Conservation (phyloP, 1,140 invertebrate species). For the Harlomillsia oculata region DNA sequence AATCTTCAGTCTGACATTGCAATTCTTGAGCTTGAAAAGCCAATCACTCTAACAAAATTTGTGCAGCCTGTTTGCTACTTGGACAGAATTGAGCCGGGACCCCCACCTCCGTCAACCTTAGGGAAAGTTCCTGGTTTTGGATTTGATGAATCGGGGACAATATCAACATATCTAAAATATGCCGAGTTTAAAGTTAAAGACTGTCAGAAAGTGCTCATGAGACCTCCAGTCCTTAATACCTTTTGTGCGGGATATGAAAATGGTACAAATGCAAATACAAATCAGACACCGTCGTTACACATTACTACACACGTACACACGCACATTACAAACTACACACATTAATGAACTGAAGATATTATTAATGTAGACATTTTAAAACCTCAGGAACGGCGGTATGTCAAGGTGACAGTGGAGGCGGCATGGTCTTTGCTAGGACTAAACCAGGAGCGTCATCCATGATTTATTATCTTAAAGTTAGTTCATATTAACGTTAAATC, state of each 20-base stretch:
- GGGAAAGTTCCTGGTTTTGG: conserved; percentile 21
- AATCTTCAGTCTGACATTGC: conserved; percentile 14
- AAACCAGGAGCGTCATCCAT: no score
- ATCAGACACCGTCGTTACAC: no score
- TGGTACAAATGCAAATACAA: no score
- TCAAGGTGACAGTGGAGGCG: conserved; percentile 17
- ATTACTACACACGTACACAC: no score
- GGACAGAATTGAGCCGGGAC: not conserved
- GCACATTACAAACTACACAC: no score
- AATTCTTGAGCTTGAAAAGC: conserved; percentile 5
- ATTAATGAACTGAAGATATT: not conserved
- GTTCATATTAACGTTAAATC: not conserved
- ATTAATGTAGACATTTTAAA: not conserved
- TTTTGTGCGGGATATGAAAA: conserved; percentile 17
- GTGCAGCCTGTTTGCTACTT: conserved; percentile 4
- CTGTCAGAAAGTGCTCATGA: conserved; percentile 1
- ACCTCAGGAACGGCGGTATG: conserved; percentile 12
- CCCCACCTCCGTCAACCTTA: conserved; percentile 1
- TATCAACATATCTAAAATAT: not conserved
- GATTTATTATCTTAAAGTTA: not conserved
- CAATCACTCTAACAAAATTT: not conserved
- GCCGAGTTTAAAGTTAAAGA: conserved; percentile 3
- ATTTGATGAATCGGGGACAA: not conserved
- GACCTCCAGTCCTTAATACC: conserved; percentile 3
- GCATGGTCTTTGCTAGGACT: conserved; percentile 1